These are phyloP conservation scores for Fringilla coelebs DNA, from an alignment of 2,797 vertebrate species.

Conservation along the genomic window DNA sequence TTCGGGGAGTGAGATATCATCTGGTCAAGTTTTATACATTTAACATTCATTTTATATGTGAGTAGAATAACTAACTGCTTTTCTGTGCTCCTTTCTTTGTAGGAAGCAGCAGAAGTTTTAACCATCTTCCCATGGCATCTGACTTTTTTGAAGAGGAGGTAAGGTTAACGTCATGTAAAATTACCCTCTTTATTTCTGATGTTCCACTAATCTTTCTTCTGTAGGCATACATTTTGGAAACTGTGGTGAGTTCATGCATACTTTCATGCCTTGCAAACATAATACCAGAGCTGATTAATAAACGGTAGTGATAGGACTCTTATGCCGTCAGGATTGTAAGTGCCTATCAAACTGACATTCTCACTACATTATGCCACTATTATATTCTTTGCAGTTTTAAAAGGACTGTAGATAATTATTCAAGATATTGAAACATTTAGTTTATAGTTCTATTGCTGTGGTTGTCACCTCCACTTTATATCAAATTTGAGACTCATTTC, in stretches of 20 bases:
- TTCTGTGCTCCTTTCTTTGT: not conserved
- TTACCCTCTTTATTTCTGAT: not conserved
- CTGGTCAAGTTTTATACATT: not conserved
- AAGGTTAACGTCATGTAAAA: conserved; percentile 27
- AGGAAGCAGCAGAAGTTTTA: conserved; percentile 20
- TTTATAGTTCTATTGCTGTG: conserved; percentile 57
- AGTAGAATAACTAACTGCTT: not conserved
- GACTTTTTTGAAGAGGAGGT: conserved; percentile 38
- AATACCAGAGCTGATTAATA: conserved; percentile 2
- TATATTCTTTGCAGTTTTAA: conserved; percentile 3
- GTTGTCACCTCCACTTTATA: conserved; percentile 71
- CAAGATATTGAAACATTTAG: conserved; percentile 49
- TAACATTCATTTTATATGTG: not conserved
- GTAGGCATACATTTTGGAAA: not conserved
- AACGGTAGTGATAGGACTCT: not conserved
- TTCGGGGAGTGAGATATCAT: not conserved
- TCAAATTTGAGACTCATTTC: conserved; percentile 71
- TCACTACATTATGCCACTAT: not conserved
- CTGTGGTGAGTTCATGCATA: not conserved
- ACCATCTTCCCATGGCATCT: not conserved
- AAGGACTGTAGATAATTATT: conserved; percentile 52
- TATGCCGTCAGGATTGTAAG: not conserved
- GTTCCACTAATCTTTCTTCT: not conserved
- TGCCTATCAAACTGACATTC: conserved; percentile 33
- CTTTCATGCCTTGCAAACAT: not conserved